Evolutionary conservation across 1,140 invertebrate species (phyloP), one percentile per base, ranked within the genome.

Genomic region (Bombus vancouverensis): DNA sequence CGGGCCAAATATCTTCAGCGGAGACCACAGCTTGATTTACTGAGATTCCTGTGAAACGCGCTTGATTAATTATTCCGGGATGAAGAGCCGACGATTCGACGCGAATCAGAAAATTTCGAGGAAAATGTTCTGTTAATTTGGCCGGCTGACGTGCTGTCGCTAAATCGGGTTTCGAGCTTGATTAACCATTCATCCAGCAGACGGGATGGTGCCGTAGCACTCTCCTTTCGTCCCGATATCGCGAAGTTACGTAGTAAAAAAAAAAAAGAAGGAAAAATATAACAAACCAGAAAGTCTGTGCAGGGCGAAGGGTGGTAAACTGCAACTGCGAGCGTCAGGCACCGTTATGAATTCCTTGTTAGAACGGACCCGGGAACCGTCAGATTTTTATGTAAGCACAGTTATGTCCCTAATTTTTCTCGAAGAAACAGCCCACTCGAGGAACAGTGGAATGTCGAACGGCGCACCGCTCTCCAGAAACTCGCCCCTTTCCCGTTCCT

Each of bases 151-250:
- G 10, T 65, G 57, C 37, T 28, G 28, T 18, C 13, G 62, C 8
- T 53, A 80, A 85, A 85, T 85, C 57, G 15, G 53, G 34, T 80
- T 80, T 28, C 76, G 32, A 28, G 88, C 83, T 89, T 89, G 87
- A 89, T 89, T 89, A 89, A 86, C 85, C 75, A 89, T 89, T 89
- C 88, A 89, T 80, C 32, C 88, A 68, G 62, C 34, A 44, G 37
- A 13, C 47, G 59, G 22, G 22, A 4, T 39, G 28, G 28, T 42
- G 65, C 85, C 47, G 70, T n/a, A 34, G n/a, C 74, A 47, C 57
- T 66, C 59, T 66, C 47, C 77, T 89, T 79, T 84, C 74, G 44
- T 18, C 39, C 87, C 87, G 65, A 83, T 88, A 82, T 68, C 84
- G 84, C n/a, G 6, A 59, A 82, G 84, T 81, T 75, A 18, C 25